Evolutionary conservation across 2,888 invertebrate genomes (phyloP).

Genomic region (Cylindroiulus punctatus): DNA sequence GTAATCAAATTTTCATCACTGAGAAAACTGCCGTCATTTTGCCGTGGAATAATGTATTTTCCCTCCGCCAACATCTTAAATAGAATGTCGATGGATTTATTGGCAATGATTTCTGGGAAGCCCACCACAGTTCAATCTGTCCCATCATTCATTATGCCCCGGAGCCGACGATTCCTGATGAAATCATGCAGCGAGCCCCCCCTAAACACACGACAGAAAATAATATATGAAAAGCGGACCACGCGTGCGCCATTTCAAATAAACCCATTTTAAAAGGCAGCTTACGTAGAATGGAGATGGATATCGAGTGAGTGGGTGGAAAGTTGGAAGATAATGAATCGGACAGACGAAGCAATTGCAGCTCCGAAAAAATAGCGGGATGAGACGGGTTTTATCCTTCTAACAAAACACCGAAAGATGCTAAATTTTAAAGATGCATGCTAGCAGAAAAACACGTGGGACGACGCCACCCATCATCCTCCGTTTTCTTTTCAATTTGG

Average conservation of each 20-base stretch:
- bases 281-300: background rate
- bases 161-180: background rate
- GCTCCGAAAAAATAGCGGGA: background rate
- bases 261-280: background rate
- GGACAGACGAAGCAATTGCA: background rate
- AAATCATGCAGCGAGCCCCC: background rate
- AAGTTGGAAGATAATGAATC: constrained; percentile 31
- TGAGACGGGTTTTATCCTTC: background rate
- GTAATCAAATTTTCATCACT: constrained; percentile 54
- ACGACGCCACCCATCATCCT: background rate
- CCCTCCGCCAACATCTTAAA: constrained; percentile 50
- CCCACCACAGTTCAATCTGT: constrained; percentile 31
- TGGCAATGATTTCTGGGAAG: constrained; percentile 50
- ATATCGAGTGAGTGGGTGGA: constrained; percentile 2
- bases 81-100: constrained; percentile 50
- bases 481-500: constrained; percentile 1
- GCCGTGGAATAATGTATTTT: constrained; percentile 46
- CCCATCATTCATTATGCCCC: constrained; percentile 32
- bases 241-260: background rate
- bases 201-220: constrained; percentile 20
- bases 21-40: constrained; percentile 47
- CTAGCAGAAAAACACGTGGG: background rate
- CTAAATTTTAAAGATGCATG: background rate
- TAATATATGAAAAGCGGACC: background rate
- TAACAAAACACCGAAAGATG: background rate